phyloP scores from a whole-genome alignment of 2,113 vertebrate species.

The Balaeniceps rex region DNA sequence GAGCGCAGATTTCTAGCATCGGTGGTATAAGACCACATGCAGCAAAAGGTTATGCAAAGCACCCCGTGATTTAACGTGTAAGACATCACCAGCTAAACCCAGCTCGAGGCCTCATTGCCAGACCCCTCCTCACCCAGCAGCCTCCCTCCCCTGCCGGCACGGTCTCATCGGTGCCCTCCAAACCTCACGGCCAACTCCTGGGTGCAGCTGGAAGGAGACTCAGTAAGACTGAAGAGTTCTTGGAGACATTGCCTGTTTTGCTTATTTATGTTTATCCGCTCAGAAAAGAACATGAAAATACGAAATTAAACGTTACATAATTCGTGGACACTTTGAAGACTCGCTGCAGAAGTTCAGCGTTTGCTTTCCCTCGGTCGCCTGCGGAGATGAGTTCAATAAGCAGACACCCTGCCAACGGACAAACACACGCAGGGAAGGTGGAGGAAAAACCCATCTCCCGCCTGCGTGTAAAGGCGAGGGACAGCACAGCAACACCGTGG shows the following conservation, averaged over 20 bases:
- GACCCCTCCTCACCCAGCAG: not conserved
- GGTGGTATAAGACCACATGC: not conserved
- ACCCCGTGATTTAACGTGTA: not conserved
- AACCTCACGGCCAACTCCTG: not conserved
- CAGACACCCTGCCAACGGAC: not conserved
- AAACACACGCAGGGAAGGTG: not conserved
- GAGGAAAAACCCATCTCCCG: not conserved
- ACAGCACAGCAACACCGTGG: not conserved
- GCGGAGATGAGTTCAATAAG: not conserved
- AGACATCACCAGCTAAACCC: not conserved
- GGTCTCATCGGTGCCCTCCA: not conserved
- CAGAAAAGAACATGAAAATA: not conserved
- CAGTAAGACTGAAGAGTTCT: not conserved
- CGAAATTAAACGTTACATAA: not conserved
- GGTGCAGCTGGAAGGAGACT: not conserved
- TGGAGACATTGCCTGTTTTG: not conserved
- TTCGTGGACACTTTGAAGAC: not conserved
- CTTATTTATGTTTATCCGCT: not conserved
- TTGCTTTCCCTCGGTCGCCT: not conserved
- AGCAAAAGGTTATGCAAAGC: not conserved
- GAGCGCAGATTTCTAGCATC: not conserved
- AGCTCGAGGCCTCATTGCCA: not conserved
- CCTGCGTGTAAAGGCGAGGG: not conserved
- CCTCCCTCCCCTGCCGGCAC: not conserved
- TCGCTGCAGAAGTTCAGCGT: rapidly evolving